These are phyloP conservation scores for Perdita meconis DNA, from an alignment of 2,888 invertebrate species.

Conservation along the genomic window DNA sequence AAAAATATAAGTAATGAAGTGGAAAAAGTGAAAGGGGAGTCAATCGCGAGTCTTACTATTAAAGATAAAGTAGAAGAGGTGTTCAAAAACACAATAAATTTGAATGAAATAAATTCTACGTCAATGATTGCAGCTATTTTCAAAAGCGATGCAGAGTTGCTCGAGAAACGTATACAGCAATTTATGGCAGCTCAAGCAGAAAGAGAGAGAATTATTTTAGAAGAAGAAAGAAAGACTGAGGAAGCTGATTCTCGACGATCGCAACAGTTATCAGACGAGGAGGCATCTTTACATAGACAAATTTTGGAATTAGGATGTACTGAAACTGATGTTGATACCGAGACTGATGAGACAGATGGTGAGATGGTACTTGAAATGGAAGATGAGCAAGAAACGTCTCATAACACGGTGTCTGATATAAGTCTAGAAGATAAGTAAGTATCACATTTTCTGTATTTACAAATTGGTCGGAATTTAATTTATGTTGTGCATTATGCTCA, in stretches of 20 bases:
- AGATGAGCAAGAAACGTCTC: constrained; percentile 76
- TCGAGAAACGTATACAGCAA: constrained; percentile 82
- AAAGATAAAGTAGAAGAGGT: constrained; percentile 62
- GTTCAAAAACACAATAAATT: constrained; percentile 64
- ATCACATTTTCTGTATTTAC: not conserved
- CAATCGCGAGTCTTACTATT: constrained; percentile 35
- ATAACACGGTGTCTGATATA: constrained; percentile 68
- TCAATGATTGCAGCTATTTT: constrained; percentile 83
- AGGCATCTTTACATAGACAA: constrained; percentile 90
- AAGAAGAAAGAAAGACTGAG: constrained; percentile 85
- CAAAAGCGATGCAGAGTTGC: constrained; percentile 81
- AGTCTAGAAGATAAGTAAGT: constrained; percentile 80
- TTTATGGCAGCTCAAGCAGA: constrained; percentile 83
- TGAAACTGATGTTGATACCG: constrained; percentile 91
- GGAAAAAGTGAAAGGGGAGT: constrained; percentile 72
- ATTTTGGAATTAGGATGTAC: constrained; percentile 90
- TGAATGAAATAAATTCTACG: constrained; percentile 79
- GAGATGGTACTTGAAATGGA: constrained; percentile 86
- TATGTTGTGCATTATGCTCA: too few species aligned
- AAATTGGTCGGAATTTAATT: too few species aligned
- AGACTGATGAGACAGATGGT: constrained; percentile 92
- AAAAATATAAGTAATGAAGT: constrained; percentile 74
- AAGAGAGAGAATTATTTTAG: constrained; percentile 82
- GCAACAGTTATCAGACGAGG: constrained; percentile 89
- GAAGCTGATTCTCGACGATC: constrained; percentile 89